A percentile compares a stretch with the other conserved stretches of the same genome.
These are phyloP conservation scores for Scomber japonicus DNA, from an alignment of 2,113 vertebrate species.

Conservation along the genomic window DNA sequence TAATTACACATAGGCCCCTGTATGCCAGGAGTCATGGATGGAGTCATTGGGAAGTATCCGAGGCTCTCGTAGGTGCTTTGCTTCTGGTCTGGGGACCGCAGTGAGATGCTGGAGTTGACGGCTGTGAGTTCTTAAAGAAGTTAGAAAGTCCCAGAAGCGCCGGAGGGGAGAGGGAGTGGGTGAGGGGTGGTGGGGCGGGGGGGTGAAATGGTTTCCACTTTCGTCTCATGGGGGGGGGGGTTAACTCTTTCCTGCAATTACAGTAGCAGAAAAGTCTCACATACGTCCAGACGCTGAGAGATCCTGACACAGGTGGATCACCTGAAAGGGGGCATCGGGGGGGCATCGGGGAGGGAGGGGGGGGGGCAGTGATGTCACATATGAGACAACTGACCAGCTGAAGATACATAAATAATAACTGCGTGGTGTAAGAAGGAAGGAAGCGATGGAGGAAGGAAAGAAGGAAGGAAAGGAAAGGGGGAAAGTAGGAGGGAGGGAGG, in stretches of 20 bases:
- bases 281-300: background rate
- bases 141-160: slow-evolving; percentile 36
- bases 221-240: slow-evolving; percentile 19
- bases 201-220: slow-evolving; percentile 40
- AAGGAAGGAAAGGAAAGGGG: too few species aligned
- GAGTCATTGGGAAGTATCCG: slow-evolving; percentile 1
- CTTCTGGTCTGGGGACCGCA: slow-evolving; percentile 11
- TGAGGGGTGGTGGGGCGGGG: too few species aligned
- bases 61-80: slow-evolving; percentile 11
- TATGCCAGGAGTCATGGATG: slow-evolving; percentile 47
- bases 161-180: too few species aligned
- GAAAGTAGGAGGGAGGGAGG: too few species aligned
- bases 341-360: too few species aligned
- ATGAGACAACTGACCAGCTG: too few species aligned
- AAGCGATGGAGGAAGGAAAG: too few species aligned
- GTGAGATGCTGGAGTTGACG: slow-evolving; percentile 60
- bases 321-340: too few species aligned
- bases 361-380: too few species aligned
- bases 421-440: too few species aligned
- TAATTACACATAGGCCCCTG: slow-evolving; percentile 71
- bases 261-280: slow-evolving; percentile 30
- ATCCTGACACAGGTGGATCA: too few species aligned
- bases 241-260: slow-evolving; percentile 39
- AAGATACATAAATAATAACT: too few species aligned
- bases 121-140: slow-evolving; percentile 45